Conservation (phyloP, 2,113 vertebrate species). For the Ceyx margarethae region DNA sequence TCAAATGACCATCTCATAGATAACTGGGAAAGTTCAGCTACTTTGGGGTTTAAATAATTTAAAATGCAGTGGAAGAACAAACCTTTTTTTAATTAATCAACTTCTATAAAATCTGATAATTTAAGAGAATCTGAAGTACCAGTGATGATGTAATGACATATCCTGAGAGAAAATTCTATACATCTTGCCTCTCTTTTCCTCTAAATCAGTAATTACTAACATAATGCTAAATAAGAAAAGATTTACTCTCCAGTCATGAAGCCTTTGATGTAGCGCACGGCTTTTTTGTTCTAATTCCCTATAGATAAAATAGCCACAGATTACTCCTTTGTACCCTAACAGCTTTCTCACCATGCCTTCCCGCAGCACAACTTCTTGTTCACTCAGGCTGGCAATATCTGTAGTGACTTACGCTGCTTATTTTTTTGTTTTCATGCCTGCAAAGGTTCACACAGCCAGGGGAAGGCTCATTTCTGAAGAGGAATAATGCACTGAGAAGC, state of each 20-base stretch:
- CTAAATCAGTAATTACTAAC: conserved; percentile 45
- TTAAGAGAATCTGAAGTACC: background rate
- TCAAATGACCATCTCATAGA: background rate
- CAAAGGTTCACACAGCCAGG: conserved; percentile 54
- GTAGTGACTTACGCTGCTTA: conserved; percentile 39
- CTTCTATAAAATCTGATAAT: conserved; percentile 1
- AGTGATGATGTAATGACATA: conserved; percentile 10
- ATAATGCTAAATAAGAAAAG: conserved; percentile 49
- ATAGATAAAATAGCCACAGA: conserved; percentile 52
- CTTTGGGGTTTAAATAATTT: conserved; percentile 30
- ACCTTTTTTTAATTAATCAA: conserved; percentile 15
- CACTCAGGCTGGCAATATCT: conserved; percentile 58
- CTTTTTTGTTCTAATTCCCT: conserved; percentile 54
- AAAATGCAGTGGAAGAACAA: conserved; percentile 2
- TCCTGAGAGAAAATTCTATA: background rate
- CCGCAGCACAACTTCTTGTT: conserved; percentile 53
- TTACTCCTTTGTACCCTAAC: conserved; percentile 56
- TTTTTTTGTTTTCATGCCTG: conserved; percentile 46
- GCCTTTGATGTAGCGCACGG: background rate
- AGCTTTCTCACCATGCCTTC: conserved; percentile 55
- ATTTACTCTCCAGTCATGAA: conserved; percentile 8
- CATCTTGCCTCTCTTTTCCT: conserved; percentile 10
- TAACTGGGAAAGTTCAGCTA: background rate
- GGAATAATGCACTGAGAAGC: conserved; percentile 47
- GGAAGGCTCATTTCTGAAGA: conserved; percentile 62